Evolutionary conservation across 2,888 invertebrate genomes (phyloP), one percentile per base, ranked within the genome.

Genomic region (Synanthedon vespiformis): DNA sequence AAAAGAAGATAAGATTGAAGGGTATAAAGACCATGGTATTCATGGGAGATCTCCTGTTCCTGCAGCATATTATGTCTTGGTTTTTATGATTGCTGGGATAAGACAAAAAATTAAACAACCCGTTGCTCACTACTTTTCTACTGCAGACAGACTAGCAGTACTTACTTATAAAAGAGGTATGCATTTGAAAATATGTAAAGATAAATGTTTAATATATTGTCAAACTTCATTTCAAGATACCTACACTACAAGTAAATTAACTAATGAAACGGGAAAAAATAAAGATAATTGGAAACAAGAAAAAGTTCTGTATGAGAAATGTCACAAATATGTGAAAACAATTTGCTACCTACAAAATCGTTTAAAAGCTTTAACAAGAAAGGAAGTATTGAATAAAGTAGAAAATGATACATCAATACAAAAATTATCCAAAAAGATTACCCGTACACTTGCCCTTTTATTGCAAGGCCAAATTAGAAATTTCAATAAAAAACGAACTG

Each of bases 121-220:
- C 10, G 50, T 57, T 27, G 55, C 57, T 6, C 40, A 55, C n/a
- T 54, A 54, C 40, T 54, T 57, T 34, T 48, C 47, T 6, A 55
- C 54, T 27, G 53, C 57, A 40, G 55, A 57, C 48, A 51, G 57
- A 40, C 50, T 57, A 4, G 53, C 55, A 16, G 54, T 56, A 6
- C 48, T 57, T 56, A 6, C 48, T 57, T 22, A 52, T 57, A 49
- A 57, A 57, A 55, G 54, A 54, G 57, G 57, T 57, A 52, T 27
- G 4, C 27, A 27, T 27, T 27, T 27, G 27, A 27, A 27, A 27
- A 27, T 27, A 18, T 27, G 5, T 27, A 6, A 27, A 27, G 27
- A 6, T 27, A 27, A 27, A 27, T 27, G 27, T 27, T 27, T 4
- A 27, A 27, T 27, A 27, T 27, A 27, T 27, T 27, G 27, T 27